Percentiles rank a stretch among this genome's conserved stretches.
Evolutionary conservation across 2,888 invertebrate species (phyloP).

Genomic region (Polydesmus complanatus): DNA sequence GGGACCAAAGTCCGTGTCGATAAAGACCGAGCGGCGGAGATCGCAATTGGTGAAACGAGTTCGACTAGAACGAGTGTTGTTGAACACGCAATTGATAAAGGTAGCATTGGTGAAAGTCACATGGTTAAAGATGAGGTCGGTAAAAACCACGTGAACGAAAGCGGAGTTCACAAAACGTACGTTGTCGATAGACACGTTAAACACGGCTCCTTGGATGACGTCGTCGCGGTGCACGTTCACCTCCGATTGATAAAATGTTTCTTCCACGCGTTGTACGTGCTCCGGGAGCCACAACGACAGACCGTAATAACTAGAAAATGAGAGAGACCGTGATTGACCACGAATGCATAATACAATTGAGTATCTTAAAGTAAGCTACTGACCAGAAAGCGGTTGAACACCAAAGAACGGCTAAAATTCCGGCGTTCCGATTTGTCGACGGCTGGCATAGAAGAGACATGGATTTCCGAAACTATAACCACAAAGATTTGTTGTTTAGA

Average conservation of each 20-base stretch:
- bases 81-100: slow-evolving; percentile 52
- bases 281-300: slow-evolving; percentile 45
- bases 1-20: slow-evolving; percentile 49
- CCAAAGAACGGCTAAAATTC: slow-evolving; percentile 45
- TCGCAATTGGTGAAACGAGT: slow-evolving; percentile 48
- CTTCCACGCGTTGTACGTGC: slow-evolving; percentile 32
- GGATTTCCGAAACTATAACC: slow-evolving; percentile 49
- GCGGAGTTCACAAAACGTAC: slow-evolving; percentile 44
- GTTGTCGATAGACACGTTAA: slow-evolving; percentile 50
- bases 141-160: slow-evolving; percentile 51
- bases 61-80: slow-evolving; percentile 54
- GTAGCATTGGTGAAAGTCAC: slow-evolving; percentile 55
- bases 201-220: slow-evolving; percentile 28
- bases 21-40: slow-evolving; percentile 46
- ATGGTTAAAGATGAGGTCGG: slow-evolving; percentile 53
- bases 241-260: slow-evolving; percentile 22
- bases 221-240: slow-evolving; percentile 10
- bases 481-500: background rate
- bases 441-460: slow-evolving; percentile 52
- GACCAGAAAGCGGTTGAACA: slow-evolving; percentile 42
- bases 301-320: slow-evolving; percentile 38
- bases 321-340: background rate
- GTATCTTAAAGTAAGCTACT: slow-evolving; percentile 17
- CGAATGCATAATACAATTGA: background rate
- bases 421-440: slow-evolving; percentile 46